These are phyloP conservation scores for Choreutis nemorana DNA, from an alignment of 2,888 invertebrate genomes.

Conservation along the genomic window DNA sequence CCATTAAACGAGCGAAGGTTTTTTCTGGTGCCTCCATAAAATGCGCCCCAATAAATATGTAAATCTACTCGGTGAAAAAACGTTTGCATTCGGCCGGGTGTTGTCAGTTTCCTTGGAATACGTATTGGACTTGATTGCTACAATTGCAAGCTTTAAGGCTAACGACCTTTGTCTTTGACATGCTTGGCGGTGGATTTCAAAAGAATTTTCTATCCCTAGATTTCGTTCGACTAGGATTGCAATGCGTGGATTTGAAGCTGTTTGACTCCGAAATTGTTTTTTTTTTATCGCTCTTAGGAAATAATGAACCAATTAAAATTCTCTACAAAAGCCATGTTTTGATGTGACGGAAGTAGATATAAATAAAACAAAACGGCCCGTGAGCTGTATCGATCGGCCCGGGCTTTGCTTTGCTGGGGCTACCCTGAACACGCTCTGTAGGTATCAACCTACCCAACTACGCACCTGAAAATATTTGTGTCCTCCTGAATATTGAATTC, in stretches of 20 bases:
- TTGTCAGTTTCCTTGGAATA: constrained; percentile 56
- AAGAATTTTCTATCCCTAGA: no score
- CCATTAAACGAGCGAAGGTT: constrained; percentile 59
- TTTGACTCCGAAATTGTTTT: no score
- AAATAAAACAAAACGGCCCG: not conserved
- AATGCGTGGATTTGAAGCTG: no score
- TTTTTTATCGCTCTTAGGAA: no score
- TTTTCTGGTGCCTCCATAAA: constrained; percentile 59
- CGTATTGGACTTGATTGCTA: constrained; percentile 53
- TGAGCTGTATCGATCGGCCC: constrained; percentile 46
- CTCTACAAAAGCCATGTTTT: not conserved
- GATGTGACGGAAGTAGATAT: not conserved
- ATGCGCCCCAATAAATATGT: constrained; percentile 67
- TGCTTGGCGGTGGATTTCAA: no score
- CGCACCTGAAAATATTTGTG: no score
- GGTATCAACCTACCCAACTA: no score
- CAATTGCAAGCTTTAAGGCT: constrained; percentile 39
- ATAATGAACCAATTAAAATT: not conserved
- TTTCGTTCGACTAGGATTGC: no score
- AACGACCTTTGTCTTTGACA: constrained; percentile 33
- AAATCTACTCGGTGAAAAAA: constrained; percentile 50
- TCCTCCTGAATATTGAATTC: no score
- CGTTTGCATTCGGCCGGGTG: constrained; percentile 28
- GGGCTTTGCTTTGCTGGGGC: constrained; percentile 16
- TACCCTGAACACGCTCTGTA: not conserved